phyloP scores from a whole-genome alignment of 2,797 vertebrate genomes.

The Bucorvus abyssinicus region DNA sequence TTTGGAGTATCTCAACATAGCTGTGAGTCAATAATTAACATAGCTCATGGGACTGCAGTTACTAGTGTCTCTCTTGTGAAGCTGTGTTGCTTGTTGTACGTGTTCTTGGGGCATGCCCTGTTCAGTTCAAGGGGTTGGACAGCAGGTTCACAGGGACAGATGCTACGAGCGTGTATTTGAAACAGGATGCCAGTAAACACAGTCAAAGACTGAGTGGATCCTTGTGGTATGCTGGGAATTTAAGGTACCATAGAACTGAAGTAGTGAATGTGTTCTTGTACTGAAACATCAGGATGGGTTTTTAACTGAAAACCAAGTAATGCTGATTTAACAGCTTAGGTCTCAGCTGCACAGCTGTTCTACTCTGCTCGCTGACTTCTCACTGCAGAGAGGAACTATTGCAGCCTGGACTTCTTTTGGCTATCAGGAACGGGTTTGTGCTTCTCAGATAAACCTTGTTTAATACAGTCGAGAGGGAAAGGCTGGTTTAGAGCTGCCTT shows the following conservation, averaged over 20 bases:
- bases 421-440: neutral
- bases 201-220: neutral
- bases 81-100: neutral
- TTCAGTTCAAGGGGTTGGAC: neutral
- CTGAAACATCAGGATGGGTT: neutral
- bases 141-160: neutral
- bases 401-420: neutral
- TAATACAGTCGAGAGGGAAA: neutral
- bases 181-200: neutral
- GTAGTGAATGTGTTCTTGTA: neutral
- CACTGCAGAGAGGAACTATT: neutral
- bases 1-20: neutral
- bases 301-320: neutral
- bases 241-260: neutral
- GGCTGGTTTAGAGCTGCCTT: neutral
- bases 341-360: neutral
- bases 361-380: neutral
- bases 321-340: neutral
- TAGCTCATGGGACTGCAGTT: neutral
- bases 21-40: neutral
- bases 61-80: neutral
- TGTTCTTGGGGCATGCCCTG: neutral
- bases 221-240: neutral
- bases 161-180: neutral
- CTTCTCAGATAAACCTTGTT: neutral